Evolutionary conservation across 30 jellyfish, hydroid and myxozoan species (phyloP), one percentile per base, ranked within the genome.

Genomic region (Rhopilema esculentum): DNA sequence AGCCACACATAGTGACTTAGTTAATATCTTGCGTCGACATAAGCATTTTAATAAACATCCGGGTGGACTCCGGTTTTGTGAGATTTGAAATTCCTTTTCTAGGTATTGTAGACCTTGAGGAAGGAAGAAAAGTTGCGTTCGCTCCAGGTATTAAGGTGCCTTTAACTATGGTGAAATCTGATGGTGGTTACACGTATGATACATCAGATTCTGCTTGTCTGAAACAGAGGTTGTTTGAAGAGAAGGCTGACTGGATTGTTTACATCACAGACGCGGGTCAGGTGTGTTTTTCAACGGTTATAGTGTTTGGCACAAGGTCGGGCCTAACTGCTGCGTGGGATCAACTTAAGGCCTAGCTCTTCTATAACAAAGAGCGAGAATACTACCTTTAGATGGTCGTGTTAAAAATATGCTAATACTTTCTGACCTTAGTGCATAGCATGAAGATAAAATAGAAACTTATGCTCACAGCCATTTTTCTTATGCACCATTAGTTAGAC

Each of bases 161-260:
- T 1, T 66, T 96, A 80, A 91, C 97, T 1, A 53, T 96, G 20
- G 98, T 96, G 66, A 96, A 96, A 76, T 96, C 99, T 21, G 99
- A 96, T 84, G 99, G 99, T 32, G 99, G 99, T 20, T 96, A 64
- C 72, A 96, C 99, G 1, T 96, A 96, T 69, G 99, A 96, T 49
- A 96, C 99, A n/a, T 93, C 99, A 53, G 99, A 96, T 82, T 28
- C 96, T 49, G 98, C 98, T 19, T 97, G 99, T n/a, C n/a, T 96
- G 29, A 80, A 75, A 53, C 98, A 96, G 70, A 67, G 99, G 69
- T 61, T 96, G 23, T 33, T 40, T 48, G 98, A 91, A 21, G 98
- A 91, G 57, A 85, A 88, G 24, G 99, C 97, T 72, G 98, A 92
- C 29, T 91, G 99, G 98, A 20, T 96, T 15, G 85, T 96, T 15